Conservation (phyloP, 2,888 invertebrate genomes). For the Eupithecia tripunctaria region DNA sequence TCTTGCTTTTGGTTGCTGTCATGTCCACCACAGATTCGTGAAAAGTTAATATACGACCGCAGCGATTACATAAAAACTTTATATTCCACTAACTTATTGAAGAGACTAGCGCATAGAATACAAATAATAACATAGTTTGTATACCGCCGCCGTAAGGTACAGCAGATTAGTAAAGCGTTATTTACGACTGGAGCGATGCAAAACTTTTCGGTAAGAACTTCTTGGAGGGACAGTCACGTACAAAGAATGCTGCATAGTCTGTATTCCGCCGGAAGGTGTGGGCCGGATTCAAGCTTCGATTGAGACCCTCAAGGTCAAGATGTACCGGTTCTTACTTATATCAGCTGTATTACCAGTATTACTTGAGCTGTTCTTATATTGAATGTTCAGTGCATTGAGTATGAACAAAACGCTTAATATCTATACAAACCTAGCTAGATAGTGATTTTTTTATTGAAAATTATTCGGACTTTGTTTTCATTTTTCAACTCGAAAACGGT, state of each 20-base stretch:
- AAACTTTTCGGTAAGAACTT: neutral
- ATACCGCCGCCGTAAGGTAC: neutral
- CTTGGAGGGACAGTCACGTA: slow-evolving; percentile 1
- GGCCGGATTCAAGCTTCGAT: slow-evolving; percentile 48
- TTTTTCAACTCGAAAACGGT: no score
- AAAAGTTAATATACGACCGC: neutral
- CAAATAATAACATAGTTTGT: neutral
- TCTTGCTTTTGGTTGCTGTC: neutral
- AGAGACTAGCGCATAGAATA: neutral
- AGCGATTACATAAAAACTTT: neutral
- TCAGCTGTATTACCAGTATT: neutral
- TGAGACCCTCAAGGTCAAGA: slow-evolving; percentile 25
- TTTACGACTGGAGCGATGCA: neutral
- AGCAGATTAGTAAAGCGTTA: neutral
- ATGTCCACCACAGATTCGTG: neutral
- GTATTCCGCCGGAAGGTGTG: slow-evolving; percentile 35
- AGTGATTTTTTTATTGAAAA: no score
- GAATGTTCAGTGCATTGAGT: neutral
- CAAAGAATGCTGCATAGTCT: neutral
- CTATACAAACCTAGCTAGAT: neutral
- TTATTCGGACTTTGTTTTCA: no score
- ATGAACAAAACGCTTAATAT: neutral
- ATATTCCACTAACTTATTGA: neutral
- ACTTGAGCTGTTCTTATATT: slow-evolving; percentile 12
- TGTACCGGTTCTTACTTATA: neutral